Evolutionary conservation across 2,113 vertebrate species (phyloP).

Genomic region (Sigmodon hispidus): DNA sequence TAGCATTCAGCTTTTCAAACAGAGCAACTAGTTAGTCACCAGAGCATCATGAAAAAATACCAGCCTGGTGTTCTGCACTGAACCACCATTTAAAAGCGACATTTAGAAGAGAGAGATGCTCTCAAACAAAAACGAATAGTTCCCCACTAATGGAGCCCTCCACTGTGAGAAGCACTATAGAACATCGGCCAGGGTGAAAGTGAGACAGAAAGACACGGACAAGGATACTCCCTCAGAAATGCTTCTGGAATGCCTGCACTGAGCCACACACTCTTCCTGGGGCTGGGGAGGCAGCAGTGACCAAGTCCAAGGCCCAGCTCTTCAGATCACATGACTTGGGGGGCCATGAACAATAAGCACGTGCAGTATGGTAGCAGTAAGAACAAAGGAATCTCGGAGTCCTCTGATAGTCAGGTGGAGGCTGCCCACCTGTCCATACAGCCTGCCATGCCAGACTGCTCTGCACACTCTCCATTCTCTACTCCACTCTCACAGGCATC

Average conservation of each 20-base stretch:
- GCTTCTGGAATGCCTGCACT: not conserved
- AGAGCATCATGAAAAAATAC: not conserved
- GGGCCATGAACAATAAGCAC: not conserved
- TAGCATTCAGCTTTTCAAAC: not conserved
- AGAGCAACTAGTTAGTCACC: not conserved
- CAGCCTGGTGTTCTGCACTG: not conserved
- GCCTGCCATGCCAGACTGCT: not conserved
- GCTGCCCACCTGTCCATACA: not conserved
- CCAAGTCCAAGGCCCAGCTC: not conserved
- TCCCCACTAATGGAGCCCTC: not conserved
- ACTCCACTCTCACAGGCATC: not conserved
- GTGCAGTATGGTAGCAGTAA: not conserved
- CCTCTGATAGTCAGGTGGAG: not conserved
- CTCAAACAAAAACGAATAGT: not conserved
- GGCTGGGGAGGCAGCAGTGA: not conserved
- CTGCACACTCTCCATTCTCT: not conserved
- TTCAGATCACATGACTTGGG: not conserved
- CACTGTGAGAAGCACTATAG: not conserved
- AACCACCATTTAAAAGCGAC: not conserved
- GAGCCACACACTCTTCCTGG: not conserved
- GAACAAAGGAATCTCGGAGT: not conserved
- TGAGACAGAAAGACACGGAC: not conserved
- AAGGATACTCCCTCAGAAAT: not conserved
- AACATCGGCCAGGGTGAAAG: conserved; percentile 2
- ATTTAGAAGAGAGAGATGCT: not conserved